Conservation (phyloP, 2,888 invertebrate genomes). For the Bruchidius siliquastri region DNA sequence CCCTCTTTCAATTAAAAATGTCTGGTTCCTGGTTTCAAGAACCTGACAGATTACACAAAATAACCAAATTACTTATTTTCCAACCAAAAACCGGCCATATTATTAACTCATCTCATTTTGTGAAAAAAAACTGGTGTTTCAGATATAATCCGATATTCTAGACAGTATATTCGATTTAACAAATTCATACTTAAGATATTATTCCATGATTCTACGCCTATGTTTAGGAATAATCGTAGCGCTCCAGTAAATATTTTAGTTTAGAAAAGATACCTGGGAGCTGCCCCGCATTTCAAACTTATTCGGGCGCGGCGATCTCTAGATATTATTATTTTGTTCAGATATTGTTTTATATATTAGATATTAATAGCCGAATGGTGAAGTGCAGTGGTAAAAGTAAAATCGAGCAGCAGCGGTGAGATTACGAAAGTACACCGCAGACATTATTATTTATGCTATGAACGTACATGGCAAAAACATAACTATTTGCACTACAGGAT, state of each 20-base stretch:
- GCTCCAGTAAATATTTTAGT: not conserved
- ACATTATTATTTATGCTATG: not conserved
- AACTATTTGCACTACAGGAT: not conserved
- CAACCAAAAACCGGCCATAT: too few relatives aligned
- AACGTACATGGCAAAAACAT: not conserved
- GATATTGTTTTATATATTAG: not conserved
- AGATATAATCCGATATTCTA: too few relatives aligned
- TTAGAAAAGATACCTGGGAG: not conserved
- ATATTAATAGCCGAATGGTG: not conserved
- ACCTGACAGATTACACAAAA: too few relatives aligned
- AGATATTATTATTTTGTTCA: not conserved
- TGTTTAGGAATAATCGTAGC: not conserved
- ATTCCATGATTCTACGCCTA: not conserved
- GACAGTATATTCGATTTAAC: too few relatives aligned
- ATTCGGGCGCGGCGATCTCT: not conserved
- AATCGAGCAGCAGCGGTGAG: not conserved
- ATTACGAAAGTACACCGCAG: not conserved
- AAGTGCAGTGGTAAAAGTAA: not conserved
- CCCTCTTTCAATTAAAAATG: too few relatives aligned
- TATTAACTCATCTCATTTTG: too few relatives aligned
- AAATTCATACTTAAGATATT: too few relatives aligned
- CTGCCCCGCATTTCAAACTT: not conserved
- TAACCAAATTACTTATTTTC: too few relatives aligned
- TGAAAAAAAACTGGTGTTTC: too few relatives aligned
- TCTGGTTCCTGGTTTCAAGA: too few relatives aligned